These are phyloP conservation scores for Vanessa tameamea DNA, from an alignment of 1,140 invertebrate genomes.

Conservation along the genomic window DNA sequence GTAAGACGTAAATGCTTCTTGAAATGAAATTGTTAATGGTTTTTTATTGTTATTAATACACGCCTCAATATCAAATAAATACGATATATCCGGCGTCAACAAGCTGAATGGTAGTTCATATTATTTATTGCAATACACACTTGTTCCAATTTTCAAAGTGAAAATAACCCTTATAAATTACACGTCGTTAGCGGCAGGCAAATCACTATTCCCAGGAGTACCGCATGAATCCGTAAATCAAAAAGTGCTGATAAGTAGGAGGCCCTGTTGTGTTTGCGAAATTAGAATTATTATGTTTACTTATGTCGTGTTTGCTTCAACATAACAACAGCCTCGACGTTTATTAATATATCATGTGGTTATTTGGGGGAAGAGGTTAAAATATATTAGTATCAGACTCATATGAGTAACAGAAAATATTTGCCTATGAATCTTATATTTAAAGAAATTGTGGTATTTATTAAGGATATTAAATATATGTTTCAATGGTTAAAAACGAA, in stretches of 20 bases:
- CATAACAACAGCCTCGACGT: background rate
- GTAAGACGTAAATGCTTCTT: no score
- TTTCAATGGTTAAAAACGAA: no score
- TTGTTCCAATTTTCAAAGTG: conserved; percentile 8
- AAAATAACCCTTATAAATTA: conserved; percentile 27
- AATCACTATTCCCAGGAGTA: conserved; percentile 12
- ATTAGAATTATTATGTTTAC: background rate
- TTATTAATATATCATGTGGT: background rate
- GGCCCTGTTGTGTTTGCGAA: background rate
- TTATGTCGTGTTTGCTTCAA: conserved; percentile 1
- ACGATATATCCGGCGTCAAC: background rate
- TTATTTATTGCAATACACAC: conserved; percentile 12
- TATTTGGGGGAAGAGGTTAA: background rate
- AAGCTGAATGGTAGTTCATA: conserved; percentile 2
- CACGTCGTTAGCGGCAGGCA: conserved; percentile 13
- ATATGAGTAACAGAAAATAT: no score
- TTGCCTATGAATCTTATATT: no score
- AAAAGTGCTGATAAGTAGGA: conserved; percentile 9
- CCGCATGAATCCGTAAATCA: conserved; percentile 18
- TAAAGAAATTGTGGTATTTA: no score
- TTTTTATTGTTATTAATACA: no score
- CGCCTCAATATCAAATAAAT: background rate
- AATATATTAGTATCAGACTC: no score
- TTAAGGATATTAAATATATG: no score
- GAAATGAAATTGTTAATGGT: no score